Base-by-base conservation (phyloP, 2,888 invertebrate species). In the Chromoteleia sp. region DNA sequence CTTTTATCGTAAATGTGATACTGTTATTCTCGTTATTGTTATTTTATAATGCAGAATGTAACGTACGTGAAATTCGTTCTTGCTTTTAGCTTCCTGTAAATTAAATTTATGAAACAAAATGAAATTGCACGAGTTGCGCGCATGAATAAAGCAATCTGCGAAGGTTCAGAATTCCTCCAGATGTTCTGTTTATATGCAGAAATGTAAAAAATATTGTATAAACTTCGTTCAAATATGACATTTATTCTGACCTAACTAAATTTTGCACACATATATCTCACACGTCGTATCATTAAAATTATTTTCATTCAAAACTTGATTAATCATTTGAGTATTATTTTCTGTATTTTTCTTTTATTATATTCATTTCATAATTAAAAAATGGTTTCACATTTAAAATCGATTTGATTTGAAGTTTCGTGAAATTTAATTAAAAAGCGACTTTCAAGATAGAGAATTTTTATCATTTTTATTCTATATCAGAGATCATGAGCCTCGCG, bases 101-200 rank as follows among this genome's bases (percentile, higher is more conserved):
- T 33, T 36, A 58, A 70, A 33, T 43, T 7, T 14, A n/a, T 19
- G 7, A 14, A 56, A 33, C 54, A 36, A 71, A 74, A 74, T 63
- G 48, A 74, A 8, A 63, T 63, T 50, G 54, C 61, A 19, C 14
- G 14, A 41, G 41, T 50, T 33, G 36, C 52, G 39, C 10, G 45
- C n/a, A 56, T 61, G 63, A 63, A 74, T 63, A 74, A 74, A 54
- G 52, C 74, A 63, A 65, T 63, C 56, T 58, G 19, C 17, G 36
- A 56, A 70, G 45, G 48, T 70, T 33, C 54, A 41, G 15, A 63
- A 21, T 54, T 74, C 33, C 58, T 12, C 5, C 12, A n/a, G 14
- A 61, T 52, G 25, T 36, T 39, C 48, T 19, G 70, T 58, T 58
- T 48, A 48, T 48, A n/a, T 39, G 0, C 36, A 59, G 52, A 25